Percentiles rank a stretch among this genome's conserved stretches.
Conservation (phyloP, 2,888 invertebrate genomes). For the Iselma pallidipennis region DNA sequence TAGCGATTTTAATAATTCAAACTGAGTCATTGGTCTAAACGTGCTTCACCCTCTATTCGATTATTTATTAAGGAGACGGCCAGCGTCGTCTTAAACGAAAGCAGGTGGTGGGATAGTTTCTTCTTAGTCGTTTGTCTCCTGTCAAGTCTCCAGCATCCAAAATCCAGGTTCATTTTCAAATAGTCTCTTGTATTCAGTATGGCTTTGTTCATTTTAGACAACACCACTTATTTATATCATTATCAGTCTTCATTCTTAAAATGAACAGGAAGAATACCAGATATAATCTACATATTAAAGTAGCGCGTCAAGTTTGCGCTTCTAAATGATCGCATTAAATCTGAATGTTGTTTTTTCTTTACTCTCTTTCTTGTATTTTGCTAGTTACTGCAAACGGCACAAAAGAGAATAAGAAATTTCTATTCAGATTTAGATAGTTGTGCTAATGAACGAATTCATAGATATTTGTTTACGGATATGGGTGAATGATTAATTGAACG, state of each 20-base stretch:
- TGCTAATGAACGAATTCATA: too few species aligned
- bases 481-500: too few species aligned
- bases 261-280: neutral
- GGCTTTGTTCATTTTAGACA: neutral
- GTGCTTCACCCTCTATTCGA: conserved; percentile 13
- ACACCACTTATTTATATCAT: neutral
- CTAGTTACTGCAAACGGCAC: too few species aligned
- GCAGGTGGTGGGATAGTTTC: conserved; percentile 3
- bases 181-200: neutral
- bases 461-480: too few species aligned
- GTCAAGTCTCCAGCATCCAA: conserved; percentile 6
- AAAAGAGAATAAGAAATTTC: too few species aligned
- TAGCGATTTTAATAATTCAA: conserved; percentile 26
- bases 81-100: too few species aligned
- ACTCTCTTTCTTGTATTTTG: too few species aligned
- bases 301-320: neutral
- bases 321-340: neutral
- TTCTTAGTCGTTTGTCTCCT: conserved; percentile 9
- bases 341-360: neutral
- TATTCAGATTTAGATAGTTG: too few species aligned
- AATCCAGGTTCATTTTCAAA: neutral
- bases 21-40: conserved; percentile 23
- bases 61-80: conserved; percentile 18
- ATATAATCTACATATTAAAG: neutral
- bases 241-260: neutral